Base-by-base conservation (phyloP, 2,888 invertebrate species). In the Bombylius discolor region DNA sequence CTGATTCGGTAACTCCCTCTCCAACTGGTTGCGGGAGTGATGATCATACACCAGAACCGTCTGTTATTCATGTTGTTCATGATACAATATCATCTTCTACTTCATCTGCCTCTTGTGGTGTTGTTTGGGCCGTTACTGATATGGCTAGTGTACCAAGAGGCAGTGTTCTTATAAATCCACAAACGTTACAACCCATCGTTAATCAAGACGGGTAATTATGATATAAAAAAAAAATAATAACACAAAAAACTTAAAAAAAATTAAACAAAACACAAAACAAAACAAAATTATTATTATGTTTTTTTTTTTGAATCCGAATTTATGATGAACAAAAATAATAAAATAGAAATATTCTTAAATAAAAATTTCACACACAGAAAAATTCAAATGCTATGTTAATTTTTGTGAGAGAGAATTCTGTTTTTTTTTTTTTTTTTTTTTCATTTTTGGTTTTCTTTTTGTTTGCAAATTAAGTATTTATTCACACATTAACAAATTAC, bases 41-140 rank as follows among this genome's bases (percentile, higher is more conserved):
- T 67, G 71, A 72, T 65, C 70, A 68, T 62, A 70, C 68, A 57
- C 71, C 73, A 65, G 72, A 73, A 63, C 68, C 66, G 62, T 63
- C 66, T 55, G 62, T 68, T 60, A 65, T 63, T 61, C 67, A 68
- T 61, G 23, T 23, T 23, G 23, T 23, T 23, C 23, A 23, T 23
- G 23, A 23, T 23, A 23, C 23, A 23, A 23, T 23, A 23, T 23
- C 23, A 23, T 23, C 23, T 23, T 65, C 67, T 60, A 60, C 67
- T 47, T 60, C 63, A 51, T 56, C 58, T 53, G 56, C 56, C 52
- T 52, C 66, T 56, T 65, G 70, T 64, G 73, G 73, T 65, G 80
- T 86, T 51, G 83, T 91, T 70, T 94, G 93, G 90, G 90, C 91
- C 52, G 89, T 93, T 53, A 88, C 89, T 42, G 89, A 88, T 74